Conservation (phyloP, 2,797 vertebrate species). For the Eidolon dupreanum region DNA sequence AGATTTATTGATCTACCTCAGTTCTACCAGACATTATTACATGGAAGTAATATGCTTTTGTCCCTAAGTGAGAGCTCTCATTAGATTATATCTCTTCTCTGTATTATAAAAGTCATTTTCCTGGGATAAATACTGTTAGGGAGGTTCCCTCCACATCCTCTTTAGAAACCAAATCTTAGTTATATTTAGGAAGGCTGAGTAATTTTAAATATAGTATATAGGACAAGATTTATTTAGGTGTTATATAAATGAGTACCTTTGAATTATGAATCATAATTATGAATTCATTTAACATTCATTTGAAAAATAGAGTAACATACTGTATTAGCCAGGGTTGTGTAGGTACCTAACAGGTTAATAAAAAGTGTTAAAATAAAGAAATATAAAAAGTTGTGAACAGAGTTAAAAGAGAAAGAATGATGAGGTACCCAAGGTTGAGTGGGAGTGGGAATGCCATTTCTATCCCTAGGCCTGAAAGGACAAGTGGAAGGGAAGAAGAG, state of each 20-base stretch:
- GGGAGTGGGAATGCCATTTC: background rate
- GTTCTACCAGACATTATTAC: background rate
- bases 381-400: background rate
- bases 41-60: background rate
- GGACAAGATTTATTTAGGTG: background rate
- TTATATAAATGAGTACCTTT: background rate
- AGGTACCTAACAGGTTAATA: background rate
- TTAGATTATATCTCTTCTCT: background rate
- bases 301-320: background rate
- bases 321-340: background rate
- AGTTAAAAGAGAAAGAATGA: background rate
- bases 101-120: background rate
- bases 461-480: background rate
- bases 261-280: background rate
- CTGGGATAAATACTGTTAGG: background rate
- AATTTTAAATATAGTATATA: background rate
- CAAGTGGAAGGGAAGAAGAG: background rate
- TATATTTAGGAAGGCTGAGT: background rate
- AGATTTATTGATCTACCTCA: background rate
- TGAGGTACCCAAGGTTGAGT: rapidly evolving
- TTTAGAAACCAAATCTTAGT: background rate
- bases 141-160: background rate
- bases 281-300: background rate
- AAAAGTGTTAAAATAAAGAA: background rate
- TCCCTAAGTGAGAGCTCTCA: background rate